Percentiles rank a stretch among this genome's conserved stretches.
phyloP scores from a whole-genome alignment of 2,113 vertebrate species.

The Myiozetetes cayanensis region DNA sequence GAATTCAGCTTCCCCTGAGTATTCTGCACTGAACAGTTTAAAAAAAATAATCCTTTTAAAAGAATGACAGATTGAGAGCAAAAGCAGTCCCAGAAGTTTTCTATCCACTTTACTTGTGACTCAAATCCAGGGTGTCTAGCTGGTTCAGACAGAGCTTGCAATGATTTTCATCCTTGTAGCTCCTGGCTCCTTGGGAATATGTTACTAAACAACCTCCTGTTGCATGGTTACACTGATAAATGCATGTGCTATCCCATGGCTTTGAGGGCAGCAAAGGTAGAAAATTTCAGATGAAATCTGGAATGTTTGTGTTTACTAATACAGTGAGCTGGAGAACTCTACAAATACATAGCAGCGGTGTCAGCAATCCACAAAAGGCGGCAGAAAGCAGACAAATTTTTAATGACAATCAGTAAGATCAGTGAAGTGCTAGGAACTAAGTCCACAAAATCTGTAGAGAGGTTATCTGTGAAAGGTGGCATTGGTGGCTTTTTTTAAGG shows the following conservation, averaged over 20 bases:
- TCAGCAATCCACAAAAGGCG: not conserved
- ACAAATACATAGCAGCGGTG: fast-evolving
- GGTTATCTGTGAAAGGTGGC: not conserved
- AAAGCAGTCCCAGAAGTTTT: slow-evolving; percentile 39
- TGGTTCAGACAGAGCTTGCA: slow-evolving; percentile 2
- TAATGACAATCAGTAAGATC: not conserved
- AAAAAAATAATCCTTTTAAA: not conserved
- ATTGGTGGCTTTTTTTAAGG: not conserved
- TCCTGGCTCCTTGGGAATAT: not conserved
- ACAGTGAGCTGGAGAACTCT: not conserved
- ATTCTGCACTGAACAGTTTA: not conserved
- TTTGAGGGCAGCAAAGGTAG: not conserved
- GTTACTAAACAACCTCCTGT: not conserved
- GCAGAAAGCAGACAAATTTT: not conserved
- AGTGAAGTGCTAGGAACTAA: not conserved
- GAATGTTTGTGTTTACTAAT: not conserved
- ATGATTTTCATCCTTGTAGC: slow-evolving; percentile 1
- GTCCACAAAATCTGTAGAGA: not conserved
- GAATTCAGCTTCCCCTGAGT: slow-evolving; percentile 16
- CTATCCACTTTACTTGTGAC: not conserved
- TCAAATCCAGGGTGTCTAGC: not conserved
- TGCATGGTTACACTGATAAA: not conserved
- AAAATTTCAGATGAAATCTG: not conserved
- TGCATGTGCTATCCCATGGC: not conserved
- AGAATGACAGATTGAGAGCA: slow-evolving; percentile 39